Percentiles rank a stretch among this genome's conserved stretches.
Conservation (phyloP, 2,888 invertebrate genomes). For the Cerastis leucographa region DNA sequence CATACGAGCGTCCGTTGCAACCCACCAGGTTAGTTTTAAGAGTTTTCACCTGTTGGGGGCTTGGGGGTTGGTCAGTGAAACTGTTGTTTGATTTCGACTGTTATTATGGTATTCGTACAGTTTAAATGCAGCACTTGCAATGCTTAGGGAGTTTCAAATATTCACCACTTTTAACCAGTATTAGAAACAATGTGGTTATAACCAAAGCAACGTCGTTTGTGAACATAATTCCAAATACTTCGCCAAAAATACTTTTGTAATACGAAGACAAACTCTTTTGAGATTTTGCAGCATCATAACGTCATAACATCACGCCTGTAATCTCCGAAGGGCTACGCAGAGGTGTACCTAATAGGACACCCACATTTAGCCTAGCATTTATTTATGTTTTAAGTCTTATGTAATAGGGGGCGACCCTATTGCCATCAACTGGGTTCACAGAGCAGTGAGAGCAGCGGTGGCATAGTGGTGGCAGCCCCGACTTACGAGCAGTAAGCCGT, state of each 20-base stretch:
- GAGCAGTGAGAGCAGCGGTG: too few species aligned
- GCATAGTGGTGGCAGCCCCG: too few species aligned
- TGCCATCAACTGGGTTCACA: too few species aligned
- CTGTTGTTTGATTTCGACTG: conserved; percentile 52
- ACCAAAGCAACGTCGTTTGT: conserved; percentile 5
- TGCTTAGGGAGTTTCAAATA: background rate
- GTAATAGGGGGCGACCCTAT: too few species aligned
- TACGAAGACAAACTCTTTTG: conserved; percentile 44
- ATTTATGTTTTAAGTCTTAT: too few species aligned
- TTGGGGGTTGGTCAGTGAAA: conserved; percentile 56
- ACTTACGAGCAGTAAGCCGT: too few species aligned
- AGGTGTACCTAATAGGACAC: too few species aligned
- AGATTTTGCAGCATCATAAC: background rate
- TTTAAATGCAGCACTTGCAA: conserved; percentile 17
- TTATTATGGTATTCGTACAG: conserved; percentile 41
- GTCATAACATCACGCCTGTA: too few species aligned
- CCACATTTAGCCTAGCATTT: too few species aligned
- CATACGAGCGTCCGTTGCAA: conserved; percentile 66
- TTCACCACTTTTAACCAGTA: conserved; percentile 4
- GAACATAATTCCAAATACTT: conserved; percentile 35
- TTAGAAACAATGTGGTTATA: background rate
- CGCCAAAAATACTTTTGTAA: conserved; percentile 1
- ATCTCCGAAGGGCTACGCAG: too few species aligned
- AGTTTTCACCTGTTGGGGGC: conserved; percentile 69
- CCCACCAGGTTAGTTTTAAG: conserved; percentile 71